These are phyloP conservation scores for Halictus rubicundus DNA, from an alignment of 1,140 invertebrate genomes.

Conservation along the genomic window DNA sequence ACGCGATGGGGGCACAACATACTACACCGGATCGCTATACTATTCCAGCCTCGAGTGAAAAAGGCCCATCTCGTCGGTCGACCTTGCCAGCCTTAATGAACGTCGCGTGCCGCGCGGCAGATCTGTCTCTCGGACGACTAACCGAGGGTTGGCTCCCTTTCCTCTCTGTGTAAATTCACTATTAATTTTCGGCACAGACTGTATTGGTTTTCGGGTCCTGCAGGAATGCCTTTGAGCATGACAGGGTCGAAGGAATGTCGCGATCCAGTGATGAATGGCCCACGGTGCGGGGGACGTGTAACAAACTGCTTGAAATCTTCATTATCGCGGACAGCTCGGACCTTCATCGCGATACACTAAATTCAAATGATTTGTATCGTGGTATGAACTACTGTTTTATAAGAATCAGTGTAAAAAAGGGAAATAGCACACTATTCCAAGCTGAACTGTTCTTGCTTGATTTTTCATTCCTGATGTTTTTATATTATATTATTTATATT, in stretches of 20 bases:
- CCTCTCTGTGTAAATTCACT: slow-evolving; percentile 14
- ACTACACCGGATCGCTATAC: slow-evolving; percentile 17
- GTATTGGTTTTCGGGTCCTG: neutral
- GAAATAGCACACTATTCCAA: too few species aligned
- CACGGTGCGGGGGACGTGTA: too few species aligned
- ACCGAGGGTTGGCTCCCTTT: neutral
- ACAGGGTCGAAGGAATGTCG: neutral
- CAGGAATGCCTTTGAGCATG: neutral
- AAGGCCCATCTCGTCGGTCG: slow-evolving; percentile 36
- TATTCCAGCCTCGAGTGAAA: slow-evolving; percentile 46
- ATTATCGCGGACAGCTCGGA: too few species aligned
- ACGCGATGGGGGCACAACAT: slow-evolving; percentile 16
- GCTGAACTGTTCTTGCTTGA: too few species aligned
- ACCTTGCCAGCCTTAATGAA: slow-evolving; percentile 58
- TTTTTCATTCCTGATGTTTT: too few species aligned
- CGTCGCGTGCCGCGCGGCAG: slow-evolving; percentile 65
- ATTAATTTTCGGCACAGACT: slow-evolving; percentile 20
- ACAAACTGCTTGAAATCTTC: too few species aligned
- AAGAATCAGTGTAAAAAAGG: too few species aligned
- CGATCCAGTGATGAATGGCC: too few species aligned
- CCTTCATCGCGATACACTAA: too few species aligned
- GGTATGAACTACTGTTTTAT: too few species aligned
- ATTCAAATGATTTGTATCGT: too few species aligned
- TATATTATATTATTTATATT: too few species aligned
- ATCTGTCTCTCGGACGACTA: slow-evolving; percentile 16